Conservation (phyloP, 2,797 vertebrate genomes). For the Thamnophis elegans region DNA sequence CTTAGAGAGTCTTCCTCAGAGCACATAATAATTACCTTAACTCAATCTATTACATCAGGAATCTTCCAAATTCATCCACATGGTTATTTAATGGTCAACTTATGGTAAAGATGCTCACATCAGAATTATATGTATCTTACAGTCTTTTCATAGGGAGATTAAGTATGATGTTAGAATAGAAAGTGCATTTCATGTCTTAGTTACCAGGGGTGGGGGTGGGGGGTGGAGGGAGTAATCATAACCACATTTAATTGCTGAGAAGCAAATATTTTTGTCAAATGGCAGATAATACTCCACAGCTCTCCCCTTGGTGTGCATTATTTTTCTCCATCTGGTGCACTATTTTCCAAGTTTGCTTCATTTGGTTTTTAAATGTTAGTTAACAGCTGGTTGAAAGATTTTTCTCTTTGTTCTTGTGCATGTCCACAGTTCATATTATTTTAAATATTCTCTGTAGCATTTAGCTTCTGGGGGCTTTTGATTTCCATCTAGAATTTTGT, state of each 20-base stretch:
- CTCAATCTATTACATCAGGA: neutral
- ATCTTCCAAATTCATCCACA: neutral
- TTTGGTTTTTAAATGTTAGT: constrained; percentile 74
- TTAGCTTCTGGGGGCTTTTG: constrained; percentile 30
- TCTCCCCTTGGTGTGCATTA: constrained; percentile 65
- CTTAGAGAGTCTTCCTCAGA: neutral
- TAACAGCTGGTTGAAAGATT: constrained; percentile 76
- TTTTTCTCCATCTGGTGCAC: constrained; percentile 76
- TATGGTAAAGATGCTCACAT: neutral
- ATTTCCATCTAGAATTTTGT: constrained; percentile 28
- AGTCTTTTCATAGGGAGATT: neutral
- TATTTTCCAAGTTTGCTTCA: constrained; percentile 70
- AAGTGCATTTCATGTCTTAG: neutral
- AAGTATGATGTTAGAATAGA: neutral
- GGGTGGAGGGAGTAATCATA: neutral
- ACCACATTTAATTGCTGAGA: constrained; percentile 21
- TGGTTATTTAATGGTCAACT: neutral
- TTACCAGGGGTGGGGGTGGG: neutral
- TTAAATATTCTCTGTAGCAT: constrained; percentile 57
- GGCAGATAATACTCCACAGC: constrained; percentile 58
- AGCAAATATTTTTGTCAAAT: constrained; percentile 37
- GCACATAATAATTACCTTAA: neutral
- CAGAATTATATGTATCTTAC: neutral
- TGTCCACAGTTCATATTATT: constrained; percentile 47
- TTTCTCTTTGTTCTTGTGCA: constrained; percentile 64